Evolutionary conservation across 2,888 invertebrate genomes (phyloP), one percentile per base, ranked within the genome.

Genomic region (Andrena bicolor): DNA sequence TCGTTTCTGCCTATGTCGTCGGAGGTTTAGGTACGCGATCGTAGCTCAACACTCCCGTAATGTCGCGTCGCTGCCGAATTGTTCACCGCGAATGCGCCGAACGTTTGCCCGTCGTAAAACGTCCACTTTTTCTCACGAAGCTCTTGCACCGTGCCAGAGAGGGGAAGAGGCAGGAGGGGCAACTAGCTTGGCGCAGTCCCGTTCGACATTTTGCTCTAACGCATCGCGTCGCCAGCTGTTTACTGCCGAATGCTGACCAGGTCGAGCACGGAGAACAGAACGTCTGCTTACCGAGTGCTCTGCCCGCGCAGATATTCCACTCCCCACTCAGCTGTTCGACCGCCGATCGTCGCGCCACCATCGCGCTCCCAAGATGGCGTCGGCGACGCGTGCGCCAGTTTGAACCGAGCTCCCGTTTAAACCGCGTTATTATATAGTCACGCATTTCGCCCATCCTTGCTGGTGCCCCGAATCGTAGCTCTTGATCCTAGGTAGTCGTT

Each of bases 191-290:
- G 64, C 85, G 66, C 89, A 73, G 63, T 83, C 83, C 87, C 88
- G 86, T 89, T 89, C 87, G 85, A 89, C 90, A 91, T 91, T 85
- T 90, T 82, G 77, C 85, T 90, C 91, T 89, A 90, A 91, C 92
- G 91, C 91, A 88, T 85, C 88, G 91, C 92, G 90, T 90, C 89
- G 92, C 92, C 92, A 93, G 93, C 93, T 93, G 92, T 93, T 93
- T 90, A 93, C 91, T 91, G 91, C 83, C 78, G 83, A 82, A 75
- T 75, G 74, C 82, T 76, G 74, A 75, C 74, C 64, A 60, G 73
- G 76, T 70, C 88, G 78, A 80, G 87, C 77, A 87, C 86, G 87
- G 91, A 84, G 90, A 76, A 90, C 83, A 86, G 90, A 88, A 90
- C 87, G 89, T 83, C 90, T 80, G 75, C 65, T 75, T 16, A 68